Percentiles rank a stretch among this genome's conserved stretches.
Conservation (phyloP, 2,888 invertebrate genomes). For the Eilema griseolum region DNA sequence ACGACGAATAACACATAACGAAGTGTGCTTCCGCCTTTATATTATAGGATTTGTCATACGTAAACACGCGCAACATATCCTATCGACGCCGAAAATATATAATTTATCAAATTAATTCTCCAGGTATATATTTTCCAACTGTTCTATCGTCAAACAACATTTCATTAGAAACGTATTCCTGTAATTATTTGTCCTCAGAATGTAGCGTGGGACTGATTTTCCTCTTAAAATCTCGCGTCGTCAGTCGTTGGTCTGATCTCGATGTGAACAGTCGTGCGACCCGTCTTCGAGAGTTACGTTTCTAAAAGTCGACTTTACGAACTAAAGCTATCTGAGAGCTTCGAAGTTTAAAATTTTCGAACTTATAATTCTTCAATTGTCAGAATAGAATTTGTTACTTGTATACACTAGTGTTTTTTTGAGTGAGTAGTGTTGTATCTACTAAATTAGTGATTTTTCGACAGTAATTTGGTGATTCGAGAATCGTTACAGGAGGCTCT, state of each 20-base stretch:
- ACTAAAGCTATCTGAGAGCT: neutral
- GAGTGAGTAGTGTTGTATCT: constrained; percentile 35
- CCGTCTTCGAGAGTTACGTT: constrained; percentile 31
- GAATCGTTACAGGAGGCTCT: constrained; percentile 17
- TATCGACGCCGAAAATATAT: neutral
- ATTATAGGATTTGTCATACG: constrained; percentile 3
- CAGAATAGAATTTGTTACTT: constrained; percentile 13
- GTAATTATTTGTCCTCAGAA: constrained; percentile 46
- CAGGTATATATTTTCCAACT: constrained; percentile 41
- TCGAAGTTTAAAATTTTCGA: constrained; percentile 11
- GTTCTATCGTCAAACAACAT: constrained; percentile 52
- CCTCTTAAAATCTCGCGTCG: constrained; percentile 28
- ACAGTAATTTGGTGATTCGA: constrained; percentile 24
- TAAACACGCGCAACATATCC: constrained; percentile 6
- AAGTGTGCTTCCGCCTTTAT: no score
- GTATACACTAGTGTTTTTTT: constrained; percentile 14
- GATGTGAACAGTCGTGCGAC: constrained; percentile 38
- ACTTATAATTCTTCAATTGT: constrained; percentile 28
- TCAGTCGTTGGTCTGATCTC: constrained; percentile 39
- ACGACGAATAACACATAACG: no score
- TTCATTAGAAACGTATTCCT: constrained; percentile 50
- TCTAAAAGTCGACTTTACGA: constrained; percentile 27
- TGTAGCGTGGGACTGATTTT: constrained; percentile 21
- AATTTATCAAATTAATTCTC: neutral
- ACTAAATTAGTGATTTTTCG: constrained; percentile 18